phyloP scores from a whole-genome alignment of 2,113 vertebrate genomes.

The Chaenogobius annularis region DNA sequence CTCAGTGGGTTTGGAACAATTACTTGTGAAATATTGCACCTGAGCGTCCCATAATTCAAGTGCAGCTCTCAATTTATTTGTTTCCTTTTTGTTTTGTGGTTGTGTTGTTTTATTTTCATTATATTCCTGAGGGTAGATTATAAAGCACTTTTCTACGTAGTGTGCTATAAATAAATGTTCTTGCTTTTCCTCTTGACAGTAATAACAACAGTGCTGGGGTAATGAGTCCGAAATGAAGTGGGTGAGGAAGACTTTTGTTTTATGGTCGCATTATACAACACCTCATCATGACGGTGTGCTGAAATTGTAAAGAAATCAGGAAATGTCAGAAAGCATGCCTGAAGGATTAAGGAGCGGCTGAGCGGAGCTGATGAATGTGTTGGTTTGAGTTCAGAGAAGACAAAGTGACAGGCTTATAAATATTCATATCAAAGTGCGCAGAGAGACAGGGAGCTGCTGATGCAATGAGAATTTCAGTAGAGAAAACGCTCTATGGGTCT shows the following conservation, averaged over 20 bases:
- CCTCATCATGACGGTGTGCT: slow-evolving; percentile 12
- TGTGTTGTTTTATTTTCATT: neutral
- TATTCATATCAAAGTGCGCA: slow-evolving; percentile 47
- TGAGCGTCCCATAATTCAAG: too few relatives aligned
- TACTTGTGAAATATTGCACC: too few relatives aligned
- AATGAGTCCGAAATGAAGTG: slow-evolving; percentile 32
- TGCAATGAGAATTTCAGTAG: slow-evolving; percentile 23
- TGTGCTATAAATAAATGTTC: neutral
- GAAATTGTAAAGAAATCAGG: slow-evolving; percentile 26
- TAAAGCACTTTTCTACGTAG: neutral
- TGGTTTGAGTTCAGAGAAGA: slow-evolving; percentile 49
- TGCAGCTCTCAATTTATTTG: neutral
- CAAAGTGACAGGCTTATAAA: slow-evolving; percentile 49
- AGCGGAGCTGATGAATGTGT: slow-evolving; percentile 45
- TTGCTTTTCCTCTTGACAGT: slow-evolving; percentile 5
- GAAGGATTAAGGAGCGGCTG: slow-evolving; percentile 30
- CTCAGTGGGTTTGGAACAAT: neutral
- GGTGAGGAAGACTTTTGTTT: slow-evolving; percentile 14
- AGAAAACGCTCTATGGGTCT: slow-evolving; percentile 31
- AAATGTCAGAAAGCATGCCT: slow-evolving; percentile 24
- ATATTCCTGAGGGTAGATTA: neutral
- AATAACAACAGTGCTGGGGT: slow-evolving; percentile 11
- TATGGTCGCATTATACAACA: slow-evolving; percentile 23
- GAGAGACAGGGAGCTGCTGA: slow-evolving; percentile 24
- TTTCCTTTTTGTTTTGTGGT: neutral